A percentile compares a stretch with the other conserved stretches of the same genome.
Conservation (phyloP, 2,888 invertebrate species). For the Ramazzottius varieornatus region DNA sequence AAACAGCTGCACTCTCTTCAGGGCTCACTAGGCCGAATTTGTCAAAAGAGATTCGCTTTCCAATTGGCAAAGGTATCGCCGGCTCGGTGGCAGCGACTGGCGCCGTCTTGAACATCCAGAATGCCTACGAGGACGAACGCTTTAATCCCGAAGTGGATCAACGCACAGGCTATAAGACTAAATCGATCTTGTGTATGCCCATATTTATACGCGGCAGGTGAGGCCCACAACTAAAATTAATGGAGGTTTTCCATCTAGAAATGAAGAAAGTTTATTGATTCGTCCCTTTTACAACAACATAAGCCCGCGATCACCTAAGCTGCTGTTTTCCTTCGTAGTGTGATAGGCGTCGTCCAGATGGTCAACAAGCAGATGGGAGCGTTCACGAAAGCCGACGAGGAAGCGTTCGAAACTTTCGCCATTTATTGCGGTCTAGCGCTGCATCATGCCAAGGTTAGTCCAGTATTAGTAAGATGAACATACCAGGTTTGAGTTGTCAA, state of each 20-base stretch:
- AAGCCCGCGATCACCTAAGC: too few species aligned
- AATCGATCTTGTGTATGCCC: conserved; percentile 58
- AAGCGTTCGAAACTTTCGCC: conserved; percentile 53
- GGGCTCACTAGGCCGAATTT: neutral
- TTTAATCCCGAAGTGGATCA: conserved; percentile 35
- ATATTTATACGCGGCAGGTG: conserved; percentile 44
- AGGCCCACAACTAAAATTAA: too few species aligned
- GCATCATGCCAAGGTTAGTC: conserved; percentile 41
- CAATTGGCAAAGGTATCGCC: conserved; percentile 49
- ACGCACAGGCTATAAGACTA: conserved; percentile 33
- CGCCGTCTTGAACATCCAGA: conserved; percentile 47
- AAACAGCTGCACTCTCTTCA: too few species aligned
- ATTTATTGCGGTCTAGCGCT: conserved; percentile 58
- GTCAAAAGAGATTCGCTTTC: conserved; percentile 28
- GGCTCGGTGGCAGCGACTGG: conserved; percentile 54
- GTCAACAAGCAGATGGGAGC: conserved; percentile 33
- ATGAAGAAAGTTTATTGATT: too few species aligned
- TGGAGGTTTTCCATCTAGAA: too few species aligned
- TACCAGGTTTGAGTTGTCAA: too few species aligned
- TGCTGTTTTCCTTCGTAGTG: conserved; percentile 19
- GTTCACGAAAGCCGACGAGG: conserved; percentile 42
- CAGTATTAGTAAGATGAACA: too few species aligned
- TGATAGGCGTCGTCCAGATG: conserved; percentile 68
- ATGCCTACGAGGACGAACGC: conserved; percentile 48
- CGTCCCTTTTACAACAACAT: too few species aligned